Percentiles rank a stretch among this genome's conserved stretches.
Evolutionary conservation across 2,888 invertebrate genomes (phyloP).

Genomic region (Magallana nippona): DNA sequence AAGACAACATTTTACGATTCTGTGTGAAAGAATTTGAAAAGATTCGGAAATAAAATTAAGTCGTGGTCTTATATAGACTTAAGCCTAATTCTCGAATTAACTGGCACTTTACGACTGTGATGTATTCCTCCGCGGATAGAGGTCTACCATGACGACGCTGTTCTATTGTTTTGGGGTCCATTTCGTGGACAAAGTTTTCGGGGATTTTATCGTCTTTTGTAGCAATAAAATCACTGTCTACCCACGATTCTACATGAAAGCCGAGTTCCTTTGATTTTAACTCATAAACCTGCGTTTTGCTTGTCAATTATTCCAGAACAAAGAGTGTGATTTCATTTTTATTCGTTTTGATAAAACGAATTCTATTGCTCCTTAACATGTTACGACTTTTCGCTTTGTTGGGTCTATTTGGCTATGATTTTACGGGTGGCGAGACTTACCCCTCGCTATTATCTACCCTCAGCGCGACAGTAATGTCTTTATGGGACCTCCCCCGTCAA

Average conservation of each 20-base stretch:
- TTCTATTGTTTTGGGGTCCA: conserved; percentile 8
- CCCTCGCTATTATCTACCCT: conserved; percentile 1
- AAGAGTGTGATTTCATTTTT: conserved; percentile 29
- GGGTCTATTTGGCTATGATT: conserved; percentile 13
- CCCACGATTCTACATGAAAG: background rate
- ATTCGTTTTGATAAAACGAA: conserved; percentile 34
- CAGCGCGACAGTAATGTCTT: background rate
- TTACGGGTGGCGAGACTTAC: conserved; percentile 10
- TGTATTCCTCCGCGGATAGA: background rate
- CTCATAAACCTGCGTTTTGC: background rate
- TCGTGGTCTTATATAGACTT: background rate
- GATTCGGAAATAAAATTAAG: conserved; percentile 13
- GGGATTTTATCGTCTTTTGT: conserved; percentile 10
- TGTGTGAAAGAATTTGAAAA: background rate
- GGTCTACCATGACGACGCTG: conserved; percentile 9
- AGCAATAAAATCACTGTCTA: conserved; percentile 29
- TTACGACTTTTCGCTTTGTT: conserved; percentile 27
- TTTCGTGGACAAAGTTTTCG: conserved; percentile 16
- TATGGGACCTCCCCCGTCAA: conserved; percentile 24
- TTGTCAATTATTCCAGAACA: conserved; percentile 11
- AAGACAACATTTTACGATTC: conserved; percentile 6
- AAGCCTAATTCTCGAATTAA: background rate
- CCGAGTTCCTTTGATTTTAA: conserved; percentile 11
- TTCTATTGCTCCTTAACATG: conserved; percentile 37
- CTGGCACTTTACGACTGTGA: background rate